Conservation (phyloP, 2,797 vertebrate species). For the Perodicticus potto region DNA sequence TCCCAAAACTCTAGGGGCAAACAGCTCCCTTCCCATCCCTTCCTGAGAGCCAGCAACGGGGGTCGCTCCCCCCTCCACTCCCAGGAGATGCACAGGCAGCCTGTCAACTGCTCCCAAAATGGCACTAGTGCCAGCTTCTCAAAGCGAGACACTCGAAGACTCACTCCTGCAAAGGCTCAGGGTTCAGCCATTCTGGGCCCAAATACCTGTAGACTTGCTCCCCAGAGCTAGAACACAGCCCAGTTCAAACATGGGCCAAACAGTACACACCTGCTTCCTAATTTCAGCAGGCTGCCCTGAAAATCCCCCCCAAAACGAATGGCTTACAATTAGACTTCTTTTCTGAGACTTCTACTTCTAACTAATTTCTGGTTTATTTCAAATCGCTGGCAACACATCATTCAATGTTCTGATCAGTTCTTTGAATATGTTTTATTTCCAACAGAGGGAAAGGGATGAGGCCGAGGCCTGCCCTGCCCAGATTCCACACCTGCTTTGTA, state of each 20-base stretch:
- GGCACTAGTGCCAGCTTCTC: fast-evolving
- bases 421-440: not conserved
- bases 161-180: not conserved
- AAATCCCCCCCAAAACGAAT: not conserved
- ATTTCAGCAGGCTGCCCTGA: not conserved
- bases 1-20: not conserved
- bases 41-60: not conserved
- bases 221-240: not conserved
- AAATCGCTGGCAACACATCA: not conserved
- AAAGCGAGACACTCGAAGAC: too few species aligned
- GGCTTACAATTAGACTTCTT: not conserved
- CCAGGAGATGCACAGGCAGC: fast-evolving
- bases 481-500: not conserved
- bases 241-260: not conserved
- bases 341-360: not conserved
- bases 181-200: not conserved
- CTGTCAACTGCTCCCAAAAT: not conserved
- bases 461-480: too few species aligned
- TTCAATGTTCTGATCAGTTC: not conserved
- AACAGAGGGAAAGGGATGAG: not conserved
- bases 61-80: too few species aligned
- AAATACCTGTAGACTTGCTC: not conserved
- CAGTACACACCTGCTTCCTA: not conserved
- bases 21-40: not conserved
- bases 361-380: not conserved